Conservation (phyloP, 1,140 invertebrate species). For the Venturia canescens region DNA sequence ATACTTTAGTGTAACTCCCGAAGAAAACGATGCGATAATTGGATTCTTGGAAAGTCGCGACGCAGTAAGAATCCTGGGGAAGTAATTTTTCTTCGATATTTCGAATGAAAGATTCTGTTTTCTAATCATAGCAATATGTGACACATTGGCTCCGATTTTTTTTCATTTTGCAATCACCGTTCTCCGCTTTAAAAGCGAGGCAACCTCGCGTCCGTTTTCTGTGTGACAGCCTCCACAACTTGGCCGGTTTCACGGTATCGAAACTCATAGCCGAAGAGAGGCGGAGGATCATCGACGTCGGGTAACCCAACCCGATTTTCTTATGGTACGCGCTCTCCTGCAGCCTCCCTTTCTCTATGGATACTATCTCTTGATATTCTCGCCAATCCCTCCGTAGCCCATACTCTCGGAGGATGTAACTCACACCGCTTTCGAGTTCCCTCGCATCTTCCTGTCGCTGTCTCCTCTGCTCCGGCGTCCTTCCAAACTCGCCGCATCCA, state of each 20-base stretch:
- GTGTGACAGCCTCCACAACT: conserved; percentile 5
- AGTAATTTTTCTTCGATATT: too few species aligned
- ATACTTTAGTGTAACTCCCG: too few species aligned
- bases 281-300: conserved; percentile 9
- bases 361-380: conserved; percentile 61
- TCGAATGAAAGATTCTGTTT: too few species aligned
- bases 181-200: not conserved
- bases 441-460: conserved; percentile 39
- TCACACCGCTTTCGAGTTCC: conserved; percentile 16
- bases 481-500: conserved; percentile 17
- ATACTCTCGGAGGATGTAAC: conserved; percentile 21
- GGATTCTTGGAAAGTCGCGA: too few species aligned
- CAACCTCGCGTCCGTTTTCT: conserved; percentile 4
- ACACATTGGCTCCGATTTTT: not conserved
- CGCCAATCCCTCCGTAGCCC: conserved; percentile 55
- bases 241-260: not conserved
- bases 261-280: not conserved
- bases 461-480: not conserved
- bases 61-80: too few species aligned
- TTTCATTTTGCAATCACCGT: not conserved
- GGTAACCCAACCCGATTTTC: conserved; percentile 38
- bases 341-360: not conserved
- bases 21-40: too few species aligned
- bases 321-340: not conserved
- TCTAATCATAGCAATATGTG: too few species aligned